Conservation (phyloP, 2,888 invertebrate genomes). For the Morinoia aosen region DNA sequence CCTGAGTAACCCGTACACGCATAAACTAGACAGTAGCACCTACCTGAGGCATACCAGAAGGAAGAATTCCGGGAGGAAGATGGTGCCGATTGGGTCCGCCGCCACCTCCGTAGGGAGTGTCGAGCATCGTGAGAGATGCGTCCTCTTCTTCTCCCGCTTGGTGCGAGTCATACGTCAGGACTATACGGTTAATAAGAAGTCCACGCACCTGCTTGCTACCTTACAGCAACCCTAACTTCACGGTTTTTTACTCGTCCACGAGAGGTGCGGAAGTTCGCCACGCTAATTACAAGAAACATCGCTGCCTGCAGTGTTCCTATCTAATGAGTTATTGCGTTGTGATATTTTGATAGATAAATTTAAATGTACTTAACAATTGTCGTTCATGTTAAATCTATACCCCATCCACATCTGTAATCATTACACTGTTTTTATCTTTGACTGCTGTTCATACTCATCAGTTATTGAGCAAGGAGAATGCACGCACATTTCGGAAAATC, state of each 20-base stretch:
- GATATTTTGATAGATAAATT: too few species aligned
- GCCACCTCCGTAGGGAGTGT: conserved; percentile 65
- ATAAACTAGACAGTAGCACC: background rate
- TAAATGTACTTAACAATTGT: too few species aligned
- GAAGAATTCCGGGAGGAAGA: conserved; percentile 90
- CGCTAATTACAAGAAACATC: background rate
- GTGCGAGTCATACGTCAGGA: conserved; percentile 96
- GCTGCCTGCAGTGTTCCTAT: too few species aligned
- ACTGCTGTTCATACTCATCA: too few species aligned
- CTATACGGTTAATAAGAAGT: conserved; percentile 74
- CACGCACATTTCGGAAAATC: too few species aligned
- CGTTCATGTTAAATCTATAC: too few species aligned
- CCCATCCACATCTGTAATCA: too few species aligned
- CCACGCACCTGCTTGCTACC: conserved; percentile 25
- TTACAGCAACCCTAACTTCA: background rate
- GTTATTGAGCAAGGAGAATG: too few species aligned
- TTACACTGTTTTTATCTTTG: too few species aligned
- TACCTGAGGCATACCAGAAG: conserved; percentile 89
- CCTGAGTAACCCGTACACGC: background rate
- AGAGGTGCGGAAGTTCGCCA: background rate
- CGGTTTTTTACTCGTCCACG: background rate
- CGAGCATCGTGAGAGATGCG: conserved; percentile 65
- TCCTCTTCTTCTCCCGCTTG: conserved; percentile 83
- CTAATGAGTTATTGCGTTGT: too few species aligned
- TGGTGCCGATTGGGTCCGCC: conserved; percentile 70